Base-by-base conservation (phyloP, 2,797 vertebrate genomes). In the Florisuga fusca region DNA sequence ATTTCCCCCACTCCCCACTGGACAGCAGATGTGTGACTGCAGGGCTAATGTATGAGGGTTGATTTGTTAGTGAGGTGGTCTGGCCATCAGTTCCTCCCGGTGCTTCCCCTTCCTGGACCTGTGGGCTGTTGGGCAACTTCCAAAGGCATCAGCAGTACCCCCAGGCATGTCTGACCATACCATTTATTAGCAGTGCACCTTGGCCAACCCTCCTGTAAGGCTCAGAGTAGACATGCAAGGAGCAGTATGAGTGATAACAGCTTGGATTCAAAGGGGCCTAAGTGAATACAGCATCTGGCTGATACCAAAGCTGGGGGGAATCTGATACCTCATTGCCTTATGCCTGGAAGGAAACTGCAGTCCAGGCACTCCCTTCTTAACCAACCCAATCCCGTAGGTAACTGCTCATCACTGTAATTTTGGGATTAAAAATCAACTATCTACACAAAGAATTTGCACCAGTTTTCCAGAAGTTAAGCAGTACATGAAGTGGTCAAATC, bases 1-100 rank as follows among this genome's bases (percentile, higher is more conserved):
- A 76, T 67, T 71, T 33, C 20, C 67, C 36, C 54, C 23, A 2
- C 34, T 80, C 9, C 1, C 72, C 87, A 59, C 27, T 41, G 81
- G 92, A 76, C 84, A 92, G 80, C 95, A 89, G 90, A 90, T 93
- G 90, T 50, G 33, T 69, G 78, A 71, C 87, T 93, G 84, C 77
- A 87, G 74, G 78, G 84, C 87, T 80, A 73, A 80, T 8, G 61
- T 75, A 50, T 71, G 50, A 64, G 68, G 78, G 63, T 89, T 95
- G 73, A 91, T 81, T 69, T 3, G 1, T 76, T 77, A 87, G 50
- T 57, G 45, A 87, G 92, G 83, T 82, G 90, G 74, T 82, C 92
- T 57, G 71, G 48, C 53, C 59, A 90, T 74, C 23, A 62, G 25
- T 10, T 76, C 45, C 53, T 95, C 55, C 48, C 9, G 34, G 16